Base-by-base conservation (phyloP, 2,113 vertebrate species). In the Dipodomys ordii region DNA sequence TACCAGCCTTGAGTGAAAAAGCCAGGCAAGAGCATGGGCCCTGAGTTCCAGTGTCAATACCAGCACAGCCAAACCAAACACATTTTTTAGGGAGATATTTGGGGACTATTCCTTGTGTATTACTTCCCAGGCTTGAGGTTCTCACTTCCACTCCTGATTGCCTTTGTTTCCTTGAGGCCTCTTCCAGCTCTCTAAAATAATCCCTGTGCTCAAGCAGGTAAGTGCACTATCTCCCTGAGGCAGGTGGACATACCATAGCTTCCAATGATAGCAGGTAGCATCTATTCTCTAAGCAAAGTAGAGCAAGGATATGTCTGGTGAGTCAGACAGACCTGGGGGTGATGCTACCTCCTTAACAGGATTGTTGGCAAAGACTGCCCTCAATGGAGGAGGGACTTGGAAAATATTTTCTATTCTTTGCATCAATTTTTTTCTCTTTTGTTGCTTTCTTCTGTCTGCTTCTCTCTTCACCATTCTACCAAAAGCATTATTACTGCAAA, bases 401-500 rank as follows among this genome's bases (percentile, higher is more conserved):
- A 27, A 69, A 72, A 64, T 30, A 5, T 53, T 35, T 1, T 83
- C 76, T 64, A 4, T 32, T 25, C 22, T 83, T 46, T 85, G 46
- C 62, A 3, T 62, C 64, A 30, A 25, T 84, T 49, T 94, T 69
- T 83, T 5, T 7, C 30, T 68, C 30, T 11, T 28, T 84, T 67
- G 20, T 35, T 53, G 72, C 44, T 64, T 80, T 73, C 73, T 90
- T 23, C 27, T 35, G 16, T 68, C 71, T 46, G 10, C 19, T 91
- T 91, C 28, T 88, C 74, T 83, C 25, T 39, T 77, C 11, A 79
- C 19, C 6, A 20, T 16, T 57, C 16, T 13, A 67, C 44, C 62
- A 44, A 73, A 81, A 77, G 25, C 18, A 79, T 78, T 67, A 89
- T n/a, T n/a, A n/a, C n/a, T n/a, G n/a, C n/a, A 79, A 77, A 78